Evolutionary conservation across 2,888 invertebrate species (phyloP).

Genomic region (Drosophila tripunctata): DNA sequence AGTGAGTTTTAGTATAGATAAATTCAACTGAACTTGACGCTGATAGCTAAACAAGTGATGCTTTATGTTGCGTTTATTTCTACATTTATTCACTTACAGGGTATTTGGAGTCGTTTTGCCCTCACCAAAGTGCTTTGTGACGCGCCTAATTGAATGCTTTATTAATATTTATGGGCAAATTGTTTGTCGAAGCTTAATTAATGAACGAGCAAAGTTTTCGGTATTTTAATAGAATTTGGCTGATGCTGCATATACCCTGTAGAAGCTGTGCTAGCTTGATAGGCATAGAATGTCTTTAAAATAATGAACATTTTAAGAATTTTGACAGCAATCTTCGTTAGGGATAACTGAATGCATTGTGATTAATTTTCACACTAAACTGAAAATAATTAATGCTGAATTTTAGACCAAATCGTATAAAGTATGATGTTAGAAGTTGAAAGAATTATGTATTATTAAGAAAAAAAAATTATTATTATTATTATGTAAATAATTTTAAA

Average conservation of each 20-base stretch:
- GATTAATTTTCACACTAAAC: too few species aligned
- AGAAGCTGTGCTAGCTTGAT: background rate
- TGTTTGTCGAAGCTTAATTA: constrained; percentile 57
- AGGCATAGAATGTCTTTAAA: background rate
- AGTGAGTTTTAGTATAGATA: too few species aligned
- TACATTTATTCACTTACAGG: constrained; percentile 2
- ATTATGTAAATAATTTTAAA: too few species aligned
- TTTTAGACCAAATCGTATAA: too few species aligned
- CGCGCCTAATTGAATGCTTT: constrained; percentile 61
- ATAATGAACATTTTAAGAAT: background rate
- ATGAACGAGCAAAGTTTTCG: constrained; percentile 45
- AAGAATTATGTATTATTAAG: too few species aligned
- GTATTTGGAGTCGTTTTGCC: constrained; percentile 13
- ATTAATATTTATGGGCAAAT: constrained; percentile 68
- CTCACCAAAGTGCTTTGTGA: constrained; percentile 5
- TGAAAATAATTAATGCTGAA: too few species aligned
- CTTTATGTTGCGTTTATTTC: background rate
- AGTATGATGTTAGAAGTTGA: too few species aligned
- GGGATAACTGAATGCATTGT: too few species aligned
- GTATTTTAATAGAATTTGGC: constrained; percentile 1
- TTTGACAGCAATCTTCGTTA: background rate
- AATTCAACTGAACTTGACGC: too few species aligned
- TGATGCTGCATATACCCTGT: constrained; percentile 6
- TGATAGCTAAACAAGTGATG: too few species aligned
- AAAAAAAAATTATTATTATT: too few species aligned